Conservation (phyloP, 2,888 invertebrate genomes). For the Noctua comes region DNA sequence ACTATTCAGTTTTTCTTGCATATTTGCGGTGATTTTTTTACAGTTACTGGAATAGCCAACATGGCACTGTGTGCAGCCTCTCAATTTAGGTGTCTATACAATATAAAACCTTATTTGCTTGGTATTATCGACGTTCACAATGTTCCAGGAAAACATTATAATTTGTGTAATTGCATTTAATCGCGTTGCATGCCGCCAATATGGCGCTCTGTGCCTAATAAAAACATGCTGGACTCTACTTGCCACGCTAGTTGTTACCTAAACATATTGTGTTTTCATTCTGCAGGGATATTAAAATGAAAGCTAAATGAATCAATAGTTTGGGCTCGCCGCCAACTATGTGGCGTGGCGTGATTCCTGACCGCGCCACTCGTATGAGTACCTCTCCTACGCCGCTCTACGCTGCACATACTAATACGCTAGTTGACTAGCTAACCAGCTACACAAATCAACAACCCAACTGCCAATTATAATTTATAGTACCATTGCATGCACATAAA, state of each 20-base stretch:
- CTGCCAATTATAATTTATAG: conserved; percentile 23
- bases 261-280: conserved; percentile 41
- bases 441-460: conserved; percentile 17
- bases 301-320: conserved; percentile 79
- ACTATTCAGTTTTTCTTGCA: neutral
- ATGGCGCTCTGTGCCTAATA: conserved; percentile 11
- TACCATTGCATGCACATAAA: conserved; percentile 3
- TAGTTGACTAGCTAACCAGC: conserved; percentile 7
- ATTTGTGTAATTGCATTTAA: conserved; percentile 29
- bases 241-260: neutral
- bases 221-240: conserved; percentile 13
- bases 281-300: conserved; percentile 66
- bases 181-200: conserved; percentile 27
- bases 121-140: neutral
- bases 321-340: conserved; percentile 82
- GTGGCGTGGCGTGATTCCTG: conserved; percentile 86
- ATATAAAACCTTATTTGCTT: neutral
- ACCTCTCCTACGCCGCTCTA: conserved; percentile 36
- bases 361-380: conserved; percentile 71
- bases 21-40: neutral
- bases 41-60: neutral
- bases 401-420: conserved; percentile 38
- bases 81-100: too few species aligned
- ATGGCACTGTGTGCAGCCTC: neutral
- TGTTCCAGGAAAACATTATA: conserved; percentile 31